Conservation (phyloP, 2,113 vertebrate genomes). For the Hypocryptadius cinnamomeus region DNA sequence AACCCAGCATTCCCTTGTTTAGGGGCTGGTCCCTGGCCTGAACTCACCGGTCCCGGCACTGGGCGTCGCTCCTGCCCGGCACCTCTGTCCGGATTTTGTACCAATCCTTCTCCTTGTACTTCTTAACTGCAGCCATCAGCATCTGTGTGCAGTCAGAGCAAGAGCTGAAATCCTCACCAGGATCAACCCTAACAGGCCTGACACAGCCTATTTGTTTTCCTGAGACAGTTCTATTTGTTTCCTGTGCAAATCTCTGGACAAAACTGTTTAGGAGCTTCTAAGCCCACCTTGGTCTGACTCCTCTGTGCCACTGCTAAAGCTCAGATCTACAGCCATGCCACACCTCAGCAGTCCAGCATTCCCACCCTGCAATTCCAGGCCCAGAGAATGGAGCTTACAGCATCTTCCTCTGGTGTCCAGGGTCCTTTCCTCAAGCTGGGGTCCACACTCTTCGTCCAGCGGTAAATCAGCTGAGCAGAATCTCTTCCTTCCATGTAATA, state of each 20-base stretch:
- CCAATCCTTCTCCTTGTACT: slow-evolving; percentile 80
- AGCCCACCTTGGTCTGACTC: rapidly evolving
- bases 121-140: slow-evolving; percentile 78
- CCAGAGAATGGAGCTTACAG: slow-evolving; percentile 63
- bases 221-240: background rate
- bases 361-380: background rate
- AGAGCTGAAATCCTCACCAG: background rate
- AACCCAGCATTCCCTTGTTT: background rate
- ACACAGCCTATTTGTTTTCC: no score
- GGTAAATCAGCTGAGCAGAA: slow-evolving; percentile 82
- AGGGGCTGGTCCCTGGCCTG: background rate
- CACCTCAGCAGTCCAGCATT: background rate
- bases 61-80: slow-evolving; percentile 81
- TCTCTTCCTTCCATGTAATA: slow-evolving; percentile 94
- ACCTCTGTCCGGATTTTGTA: slow-evolving; percentile 85
- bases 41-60: slow-evolving; percentile 83
- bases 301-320: background rate
- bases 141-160: slow-evolving; percentile 61
- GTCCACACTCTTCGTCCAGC: slow-evolving; percentile 87
- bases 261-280: background rate
- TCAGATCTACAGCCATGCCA: background rate
- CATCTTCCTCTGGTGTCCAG: slow-evolving; percentile 85
- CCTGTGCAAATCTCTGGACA: background rate
- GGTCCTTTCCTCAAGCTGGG: slow-evolving; percentile 80
- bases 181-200: background rate